phyloP scores from a whole-genome alignment of 2,797 vertebrate species.

The Gymnoscopelus microlampas region DNA sequence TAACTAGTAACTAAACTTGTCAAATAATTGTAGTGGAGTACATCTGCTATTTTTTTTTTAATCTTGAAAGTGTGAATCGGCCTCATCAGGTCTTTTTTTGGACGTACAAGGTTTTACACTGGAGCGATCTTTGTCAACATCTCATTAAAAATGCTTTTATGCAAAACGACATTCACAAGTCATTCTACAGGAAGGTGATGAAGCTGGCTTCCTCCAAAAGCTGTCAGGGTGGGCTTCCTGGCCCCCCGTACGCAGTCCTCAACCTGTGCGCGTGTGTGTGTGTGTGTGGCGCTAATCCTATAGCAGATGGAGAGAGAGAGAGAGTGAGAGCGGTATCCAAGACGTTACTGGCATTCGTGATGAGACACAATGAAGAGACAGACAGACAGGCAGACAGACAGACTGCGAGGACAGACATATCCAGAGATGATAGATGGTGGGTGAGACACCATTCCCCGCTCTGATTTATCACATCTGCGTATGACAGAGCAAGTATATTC shows the following conservation, averaged over 20 bases:
- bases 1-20: too few relatives aligned
- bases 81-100: too few relatives aligned
- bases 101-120: too few relatives aligned
- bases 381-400: too few relatives aligned
- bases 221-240: constrained; percentile 8
- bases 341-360: constrained; percentile 66
- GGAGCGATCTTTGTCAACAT: background rate
- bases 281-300: constrained; percentile 57
- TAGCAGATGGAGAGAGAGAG: constrained; percentile 76
- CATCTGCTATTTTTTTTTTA: too few relatives aligned
- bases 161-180: background rate
- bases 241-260: constrained; percentile 19
- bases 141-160: background rate
- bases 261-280: constrained; percentile 14
- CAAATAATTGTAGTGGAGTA: too few relatives aligned
- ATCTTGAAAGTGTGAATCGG: too few relatives aligned
- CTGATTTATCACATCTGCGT: constrained; percentile 40
- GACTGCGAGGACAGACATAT: background rate
- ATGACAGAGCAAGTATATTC: too few relatives aligned
- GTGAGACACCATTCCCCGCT: constrained; percentile 42
- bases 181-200: constrained; percentile 7
- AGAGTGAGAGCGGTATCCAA: constrained; percentile 64
- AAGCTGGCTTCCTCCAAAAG: too few relatives aligned
- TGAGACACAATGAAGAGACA: background rate
- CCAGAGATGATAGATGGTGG: constrained; percentile 18